Evolutionary conservation across 2,797 vertebrate genomes (phyloP), one percentile per base, ranked within the genome.

Genomic region (Enteromius treurensis): DNA sequence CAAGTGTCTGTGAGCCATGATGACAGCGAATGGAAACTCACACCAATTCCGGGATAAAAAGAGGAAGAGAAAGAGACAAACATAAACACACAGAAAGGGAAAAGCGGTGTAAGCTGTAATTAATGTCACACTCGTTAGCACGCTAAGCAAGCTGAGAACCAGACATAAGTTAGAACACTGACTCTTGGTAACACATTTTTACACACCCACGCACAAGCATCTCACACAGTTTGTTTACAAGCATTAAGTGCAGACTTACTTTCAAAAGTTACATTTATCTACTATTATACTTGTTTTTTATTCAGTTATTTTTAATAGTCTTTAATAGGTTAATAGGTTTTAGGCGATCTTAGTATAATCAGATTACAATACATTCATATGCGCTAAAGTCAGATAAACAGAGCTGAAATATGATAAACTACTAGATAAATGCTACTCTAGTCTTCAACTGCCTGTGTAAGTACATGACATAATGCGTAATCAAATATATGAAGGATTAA

Each of bases 121-220:
- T 96, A 95, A 94, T 94, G 86, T 89, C 91, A 92, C 92, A 93
- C 95, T 95, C 92, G 95, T 96, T 95, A 95, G 94, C 93, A 93
- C 92, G 90, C 91, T 84, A 88, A 86, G 90, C 90, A 92, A 90
- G 49, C 49, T 77, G 49, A 82, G 81, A 82, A 68, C 23, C 73
- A 77, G 73, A 58, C 81, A 65, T 84, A 89, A 17, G 88, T 92
- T 78, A 47, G 40, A 85, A 42, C n/a, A 23, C 67, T 71, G 77
- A 78, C 69, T 90, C 85, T 89, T 68, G 82, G 73, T 68, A 77
- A 64, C 14, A 82, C 73, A 70, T 76, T 77, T 70, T 40, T 40
- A 81, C 47, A 70, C 55, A 77, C 84, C 6, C 84, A 32, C 75
- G 7, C 55, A 21, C 32, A 77, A 32, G 45, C 26, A 77, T 73